Conservation (phyloP, 2,888 invertebrate species). For the Epiblema foenella region DNA sequence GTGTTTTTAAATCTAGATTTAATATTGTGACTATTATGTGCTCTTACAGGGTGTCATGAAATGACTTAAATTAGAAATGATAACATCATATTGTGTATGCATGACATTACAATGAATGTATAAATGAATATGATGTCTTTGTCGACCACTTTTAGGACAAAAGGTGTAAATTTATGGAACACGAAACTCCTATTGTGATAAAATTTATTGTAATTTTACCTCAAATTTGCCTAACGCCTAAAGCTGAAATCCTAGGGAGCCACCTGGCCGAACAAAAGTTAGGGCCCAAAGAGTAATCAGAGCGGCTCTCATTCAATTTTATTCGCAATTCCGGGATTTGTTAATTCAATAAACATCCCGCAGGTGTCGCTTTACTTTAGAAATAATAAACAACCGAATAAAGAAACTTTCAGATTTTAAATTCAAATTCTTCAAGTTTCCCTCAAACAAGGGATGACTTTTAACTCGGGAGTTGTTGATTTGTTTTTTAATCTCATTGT, state of each 20-base stretch:
- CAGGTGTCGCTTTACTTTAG: conserved; percentile 67
- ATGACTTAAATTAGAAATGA: too few relatives aligned
- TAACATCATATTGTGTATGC: too few relatives aligned
- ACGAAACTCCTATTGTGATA: too few relatives aligned
- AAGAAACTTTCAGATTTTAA: conserved; percentile 75
- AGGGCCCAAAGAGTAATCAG: conserved; percentile 23
- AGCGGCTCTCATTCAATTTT: conserved; percentile 36
- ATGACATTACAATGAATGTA: too few relatives aligned
- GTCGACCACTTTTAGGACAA: too few relatives aligned
- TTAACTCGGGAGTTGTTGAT: conserved; percentile 46
- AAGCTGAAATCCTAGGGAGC: conserved; percentile 12
- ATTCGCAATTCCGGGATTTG: conserved; percentile 50
- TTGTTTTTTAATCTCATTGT: conserved; percentile 39
- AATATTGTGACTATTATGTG: too few relatives aligned
- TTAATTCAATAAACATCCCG: conserved; percentile 51
- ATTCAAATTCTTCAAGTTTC: conserved; percentile 73
- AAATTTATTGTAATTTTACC: neutral
- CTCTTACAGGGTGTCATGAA: too few relatives aligned
- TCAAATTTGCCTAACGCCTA: too few relatives aligned
- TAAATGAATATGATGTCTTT: too few relatives aligned
- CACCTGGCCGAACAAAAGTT: conserved; percentile 39
- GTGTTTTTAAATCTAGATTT: too few relatives aligned
- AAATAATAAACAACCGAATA: conserved; percentile 75
- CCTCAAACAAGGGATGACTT: conserved; percentile 58
- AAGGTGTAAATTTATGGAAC: too few relatives aligned